phyloP scores from a whole-genome alignment of 2,797 vertebrate species.

The Oreochromis mossambicus region DNA sequence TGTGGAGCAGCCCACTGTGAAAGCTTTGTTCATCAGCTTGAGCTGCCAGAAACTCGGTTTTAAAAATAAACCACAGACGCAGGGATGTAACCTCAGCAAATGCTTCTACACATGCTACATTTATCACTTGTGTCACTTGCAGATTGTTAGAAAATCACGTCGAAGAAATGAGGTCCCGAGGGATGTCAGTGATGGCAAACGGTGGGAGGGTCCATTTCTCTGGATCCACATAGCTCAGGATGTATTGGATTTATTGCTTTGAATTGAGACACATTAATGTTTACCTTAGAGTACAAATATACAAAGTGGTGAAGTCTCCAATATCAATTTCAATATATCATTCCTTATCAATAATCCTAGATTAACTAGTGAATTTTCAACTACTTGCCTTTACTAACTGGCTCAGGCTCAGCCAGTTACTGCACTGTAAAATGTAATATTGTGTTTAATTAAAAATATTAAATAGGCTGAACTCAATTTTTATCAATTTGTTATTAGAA shows the following conservation, averaged over 20 bases:
- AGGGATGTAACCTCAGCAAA: neutral
- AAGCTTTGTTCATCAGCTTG: neutral
- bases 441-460: no score
- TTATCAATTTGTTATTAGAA: no score
- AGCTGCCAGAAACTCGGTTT: neutral
- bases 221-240: neutral
- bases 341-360: neutral
- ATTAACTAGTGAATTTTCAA: neutral
- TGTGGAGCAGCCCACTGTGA: neutral
- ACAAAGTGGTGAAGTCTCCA: neutral
- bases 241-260: neutral
- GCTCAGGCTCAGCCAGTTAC: no score
- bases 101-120: neutral
- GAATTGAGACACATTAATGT: neutral
- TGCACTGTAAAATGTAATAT: no score
- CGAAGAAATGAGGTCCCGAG: neutral
- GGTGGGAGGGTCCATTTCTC: neutral
- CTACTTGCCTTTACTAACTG: neutral
- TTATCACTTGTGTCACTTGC: neutral
- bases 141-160: neutral
- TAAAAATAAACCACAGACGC: neutral
- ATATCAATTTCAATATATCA: neutral
- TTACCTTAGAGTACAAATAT: neutral
- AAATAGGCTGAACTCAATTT: no score
- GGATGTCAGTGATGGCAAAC: neutral